phyloP scores from a whole-genome alignment of 2,888 invertebrate species.

The Crossocerus cetratus region DNA sequence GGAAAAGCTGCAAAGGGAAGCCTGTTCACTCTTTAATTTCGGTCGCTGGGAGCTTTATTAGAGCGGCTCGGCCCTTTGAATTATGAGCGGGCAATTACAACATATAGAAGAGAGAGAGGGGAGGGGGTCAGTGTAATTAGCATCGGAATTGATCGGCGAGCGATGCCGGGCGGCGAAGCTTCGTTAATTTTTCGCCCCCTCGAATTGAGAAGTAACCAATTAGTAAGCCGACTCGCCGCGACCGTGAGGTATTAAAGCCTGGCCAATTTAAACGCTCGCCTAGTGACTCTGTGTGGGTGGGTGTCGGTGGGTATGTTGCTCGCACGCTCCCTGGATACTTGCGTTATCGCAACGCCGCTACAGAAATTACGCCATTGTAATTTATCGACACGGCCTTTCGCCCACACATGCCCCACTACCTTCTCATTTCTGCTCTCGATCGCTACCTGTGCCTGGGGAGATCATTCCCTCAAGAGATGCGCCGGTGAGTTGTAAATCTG shows the following conservation, averaged over 20 bases:
- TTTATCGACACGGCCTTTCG: constrained; percentile 49
- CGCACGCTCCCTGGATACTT: constrained; percentile 49
- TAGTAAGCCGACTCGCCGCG: constrained; percentile 25
- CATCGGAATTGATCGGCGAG: too few species aligned
- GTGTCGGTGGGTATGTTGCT: constrained; percentile 39
- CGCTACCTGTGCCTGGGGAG: too few species aligned
- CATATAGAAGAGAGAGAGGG: too few species aligned
- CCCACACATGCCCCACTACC: background rate
- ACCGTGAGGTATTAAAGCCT: constrained; percentile 28
- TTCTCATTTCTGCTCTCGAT: too few species aligned
- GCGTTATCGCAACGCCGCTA: constrained; percentile 46
- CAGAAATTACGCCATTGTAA: constrained; percentile 56
- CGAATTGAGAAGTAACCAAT: constrained; percentile 24
- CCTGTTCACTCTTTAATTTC: too few species aligned
- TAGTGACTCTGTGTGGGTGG: constrained; percentile 20
- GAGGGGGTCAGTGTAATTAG: too few species aligned
- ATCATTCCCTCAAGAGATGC: too few species aligned
- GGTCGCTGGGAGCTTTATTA: too few species aligned
- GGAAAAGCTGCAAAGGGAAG: too few species aligned
- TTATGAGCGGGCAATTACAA: too few species aligned
- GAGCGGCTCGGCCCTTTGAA: too few species aligned
- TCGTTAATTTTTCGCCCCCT: constrained; percentile 4
- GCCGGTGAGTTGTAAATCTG: too few species aligned
- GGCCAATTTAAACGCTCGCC: constrained; percentile 45
- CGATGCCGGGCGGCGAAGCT: background rate